phyloP scores from a whole-genome alignment of 2,797 vertebrate species.

The Balearica regulorum region DNA sequence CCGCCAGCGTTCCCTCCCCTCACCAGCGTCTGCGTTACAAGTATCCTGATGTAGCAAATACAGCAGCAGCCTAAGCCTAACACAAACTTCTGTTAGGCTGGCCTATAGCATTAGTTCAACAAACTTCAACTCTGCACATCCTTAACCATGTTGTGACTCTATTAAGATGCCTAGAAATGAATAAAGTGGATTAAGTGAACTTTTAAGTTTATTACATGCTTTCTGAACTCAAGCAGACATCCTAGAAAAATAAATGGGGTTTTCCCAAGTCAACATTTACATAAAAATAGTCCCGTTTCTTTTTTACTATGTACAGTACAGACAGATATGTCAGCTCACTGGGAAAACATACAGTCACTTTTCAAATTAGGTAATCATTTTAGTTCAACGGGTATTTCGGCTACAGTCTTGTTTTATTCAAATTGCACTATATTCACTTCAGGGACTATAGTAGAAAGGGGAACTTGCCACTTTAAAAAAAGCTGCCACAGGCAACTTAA shows the following conservation, averaged over 20 bases:
- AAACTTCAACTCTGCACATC: not conserved
- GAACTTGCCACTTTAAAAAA: not conserved
- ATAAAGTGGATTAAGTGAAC: not conserved
- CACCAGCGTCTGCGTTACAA: not conserved
- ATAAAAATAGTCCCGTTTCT: not conserved
- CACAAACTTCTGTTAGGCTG: not conserved
- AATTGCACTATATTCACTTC: not conserved
- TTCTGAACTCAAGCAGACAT: not conserved
- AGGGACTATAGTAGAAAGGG: not conserved
- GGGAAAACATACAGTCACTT: not conserved
- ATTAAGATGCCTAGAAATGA: not conserved
- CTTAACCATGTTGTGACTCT: not conserved
- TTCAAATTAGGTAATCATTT: constrained; percentile 13
- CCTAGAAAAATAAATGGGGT: not conserved
- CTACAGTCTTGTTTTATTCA: constrained; percentile 1
- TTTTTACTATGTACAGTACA: not conserved
- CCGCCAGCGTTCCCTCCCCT: not conserved
- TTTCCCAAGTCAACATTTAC: not conserved
- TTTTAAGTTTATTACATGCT: not conserved
- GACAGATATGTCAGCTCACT: not conserved
- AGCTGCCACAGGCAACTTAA: not conserved
- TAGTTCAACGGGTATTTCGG: constrained; percentile 8
- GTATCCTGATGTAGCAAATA: not conserved
- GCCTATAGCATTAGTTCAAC: not conserved
- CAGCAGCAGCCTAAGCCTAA: not conserved